Conservation (phyloP, 37 sponge, comb jelly and placozoan species). For the Halisarca cf. caerulea region DNA sequence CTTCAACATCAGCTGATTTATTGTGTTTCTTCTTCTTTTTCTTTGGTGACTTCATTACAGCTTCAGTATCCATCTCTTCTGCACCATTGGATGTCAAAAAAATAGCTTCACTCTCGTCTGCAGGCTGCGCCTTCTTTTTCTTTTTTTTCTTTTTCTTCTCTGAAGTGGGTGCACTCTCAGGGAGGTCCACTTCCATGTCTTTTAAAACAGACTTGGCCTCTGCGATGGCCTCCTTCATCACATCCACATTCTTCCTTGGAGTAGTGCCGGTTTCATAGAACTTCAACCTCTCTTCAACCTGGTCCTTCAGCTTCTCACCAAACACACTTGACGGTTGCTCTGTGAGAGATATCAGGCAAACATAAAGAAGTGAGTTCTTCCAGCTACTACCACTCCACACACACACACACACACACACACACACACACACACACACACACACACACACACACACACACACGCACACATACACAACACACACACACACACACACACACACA, state of each 20-base stretch:
- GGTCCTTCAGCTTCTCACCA: slow-evolving; percentile 92
- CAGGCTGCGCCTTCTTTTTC: slow-evolving; percentile 32
- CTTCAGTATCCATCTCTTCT: slow-evolving; percentile 4
- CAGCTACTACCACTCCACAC: background rate
- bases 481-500: background rate
- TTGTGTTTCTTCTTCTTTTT: slow-evolving; percentile 48
- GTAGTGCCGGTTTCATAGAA: slow-evolving; percentile 94
- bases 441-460: background rate
- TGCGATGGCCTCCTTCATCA: slow-evolving; percentile 91
- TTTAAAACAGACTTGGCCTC: slow-evolving; percentile 43
- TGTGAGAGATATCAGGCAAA: slow-evolving; percentile 11
- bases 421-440: slow-evolving; percentile 34
- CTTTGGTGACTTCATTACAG: background rate
- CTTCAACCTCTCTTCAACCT: slow-evolving; percentile 93
- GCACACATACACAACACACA: background rate
- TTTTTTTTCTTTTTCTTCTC: slow-evolving; percentile 49
- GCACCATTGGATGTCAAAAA: background rate
- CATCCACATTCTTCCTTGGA: slow-evolving; percentile 92
- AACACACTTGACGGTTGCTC: slow-evolving; percentile 81
- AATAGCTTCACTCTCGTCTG: background rate
- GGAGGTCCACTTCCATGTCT: background rate
- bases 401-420: background rate
- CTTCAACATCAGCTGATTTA: background rate
- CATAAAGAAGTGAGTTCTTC: background rate
- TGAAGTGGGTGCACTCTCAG: background rate